Base-by-base conservation (phyloP, 1,140 invertebrate genomes). In the Panagrolaimus sp. region DNA sequence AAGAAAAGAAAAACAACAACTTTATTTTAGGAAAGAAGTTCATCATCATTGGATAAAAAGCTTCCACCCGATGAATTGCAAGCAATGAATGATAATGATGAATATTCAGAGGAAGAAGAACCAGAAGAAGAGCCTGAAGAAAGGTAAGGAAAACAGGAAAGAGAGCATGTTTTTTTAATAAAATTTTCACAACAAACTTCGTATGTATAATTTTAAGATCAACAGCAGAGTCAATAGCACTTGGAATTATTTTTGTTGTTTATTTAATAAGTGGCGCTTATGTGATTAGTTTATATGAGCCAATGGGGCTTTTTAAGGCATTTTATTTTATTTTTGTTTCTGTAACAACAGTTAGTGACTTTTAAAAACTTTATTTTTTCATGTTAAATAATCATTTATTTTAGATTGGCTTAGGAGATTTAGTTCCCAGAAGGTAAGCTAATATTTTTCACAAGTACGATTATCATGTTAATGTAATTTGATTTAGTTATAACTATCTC, bases 271-370 rank as follows among this genome's bases (percentile, higher is more conserved):
- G 74, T 16, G 77, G 77, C 25, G 71, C 77, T 25, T 65, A 66
- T 62, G 23, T 76, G 8, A 69, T 80, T 16, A 72, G 71, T 43
- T 63, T 68, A 1, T 80, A 78, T 63, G 78, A 80, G 44, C 72
- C 77, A 16, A 81, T 80, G 79, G 71, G 73, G 63, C 79, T 74
- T 53, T 79, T 79, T 71, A 74, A 72, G 25, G 78, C 78, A 7
- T 42, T 79, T 53, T 80, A 81, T 65, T 80, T 79, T 57, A 80
- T 72, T 62, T 80, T 77, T 66, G 74, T 80, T 20, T 71, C 77
- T 20, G 42, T 81, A 4, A 77, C 75, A 16, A 82, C 78, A 1
- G n/a, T n/a, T n/a, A n/a, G n/a, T n/a, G n/a, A n/a, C n/a, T n/a
- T n/a, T n/a, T n/a, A n/a, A n/a, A n/a, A n/a, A n/a, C n/a, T n/a